Conservation (phyloP, 2,113 vertebrate species). For the Rutilus rutilus region DNA sequence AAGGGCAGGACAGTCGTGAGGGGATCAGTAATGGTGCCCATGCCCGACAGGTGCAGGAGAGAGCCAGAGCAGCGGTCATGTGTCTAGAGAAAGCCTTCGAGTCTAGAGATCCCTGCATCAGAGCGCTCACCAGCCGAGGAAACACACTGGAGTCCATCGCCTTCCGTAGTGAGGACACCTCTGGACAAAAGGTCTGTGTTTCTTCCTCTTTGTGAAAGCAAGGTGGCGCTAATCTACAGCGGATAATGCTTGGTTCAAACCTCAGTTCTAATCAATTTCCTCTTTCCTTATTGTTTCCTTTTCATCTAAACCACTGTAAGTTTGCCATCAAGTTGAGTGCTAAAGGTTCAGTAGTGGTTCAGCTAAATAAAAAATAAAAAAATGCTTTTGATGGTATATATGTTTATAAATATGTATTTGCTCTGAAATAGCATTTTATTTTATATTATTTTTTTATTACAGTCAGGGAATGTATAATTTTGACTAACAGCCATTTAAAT, state of each 20-base stretch:
- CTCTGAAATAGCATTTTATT: too few species aligned
- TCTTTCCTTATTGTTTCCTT: neutral
- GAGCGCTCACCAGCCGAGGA: constrained; percentile 94
- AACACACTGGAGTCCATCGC: constrained; percentile 96
- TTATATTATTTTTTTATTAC: too few species aligned
- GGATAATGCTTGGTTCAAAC: neutral
- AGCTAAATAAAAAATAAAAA: too few species aligned
- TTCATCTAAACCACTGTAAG: neutral
- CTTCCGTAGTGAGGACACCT: constrained; percentile 96
- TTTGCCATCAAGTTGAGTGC: neutral
- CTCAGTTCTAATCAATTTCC: neutral
- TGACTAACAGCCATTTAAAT: too few species aligned
- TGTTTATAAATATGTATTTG: too few species aligned
- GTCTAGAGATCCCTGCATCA: constrained; percentile 84
- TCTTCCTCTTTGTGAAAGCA: neutral
- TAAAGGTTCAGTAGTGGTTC: neutral
- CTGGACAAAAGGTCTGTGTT: constrained; percentile 87
- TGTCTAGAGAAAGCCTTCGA: constrained; percentile 93
- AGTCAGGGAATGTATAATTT: too few species aligned
- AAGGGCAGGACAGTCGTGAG: constrained; percentile 85
- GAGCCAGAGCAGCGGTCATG: constrained; percentile 86
- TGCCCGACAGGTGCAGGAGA: constrained; percentile 89
- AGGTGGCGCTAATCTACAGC: neutral
- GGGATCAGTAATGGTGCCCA: constrained; percentile 77
- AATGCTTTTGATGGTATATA: too few species aligned